Base-by-base conservation (phyloP, 2,113 vertebrate genomes). In the Leptobrachium ailaonicum region DNA sequence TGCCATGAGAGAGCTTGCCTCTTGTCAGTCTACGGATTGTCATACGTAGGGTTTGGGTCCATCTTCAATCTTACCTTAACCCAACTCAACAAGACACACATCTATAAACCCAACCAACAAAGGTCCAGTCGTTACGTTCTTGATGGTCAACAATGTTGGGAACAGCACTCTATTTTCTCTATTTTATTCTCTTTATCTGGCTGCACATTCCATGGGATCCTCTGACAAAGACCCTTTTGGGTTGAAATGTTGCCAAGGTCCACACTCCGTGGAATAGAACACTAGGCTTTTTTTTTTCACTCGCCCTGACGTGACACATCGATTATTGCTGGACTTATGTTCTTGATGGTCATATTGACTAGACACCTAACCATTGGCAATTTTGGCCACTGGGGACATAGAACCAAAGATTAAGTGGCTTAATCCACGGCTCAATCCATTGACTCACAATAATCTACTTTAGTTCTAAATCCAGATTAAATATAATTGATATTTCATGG, bases 1-100 rank as follows among this genome's bases (percentile, higher is more conserved):
- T 87, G 85, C 83, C 84, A 88, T 86, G 76, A 83, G 87, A 82
- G 80, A 88, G 2, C 0, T 84, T 88, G 56, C 73, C 76, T 76
- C 79, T 85, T 83, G 82, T 45, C 6, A 83, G 86, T 88, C 86
- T 87, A 68, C 73, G 83, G 20, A 32, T 32, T 32, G 20, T 32
- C 20, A 32, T 32, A 32, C 20, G 20, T 32, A 32, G 20, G 20
- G 20, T 32, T 32, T 32, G 20, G 20, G 20, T 32, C 20, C 20
- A 32, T 32, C 1, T 32, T 32, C 20, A 32, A 32, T 32, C 20
- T 32, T 32, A 1, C 20, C 20, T 32, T 32, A 32, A 32, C 20
- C 20, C 20, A 32, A 32, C 20, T 32, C 20, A 32, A 1, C 20
- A 32, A 32, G 50, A 6, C 6, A 54, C 1, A 54, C 12, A 54